phyloP scores from a whole-genome alignment of 2,797 vertebrate genomes.

The Gobionotothen gibberifrons region DNA sequence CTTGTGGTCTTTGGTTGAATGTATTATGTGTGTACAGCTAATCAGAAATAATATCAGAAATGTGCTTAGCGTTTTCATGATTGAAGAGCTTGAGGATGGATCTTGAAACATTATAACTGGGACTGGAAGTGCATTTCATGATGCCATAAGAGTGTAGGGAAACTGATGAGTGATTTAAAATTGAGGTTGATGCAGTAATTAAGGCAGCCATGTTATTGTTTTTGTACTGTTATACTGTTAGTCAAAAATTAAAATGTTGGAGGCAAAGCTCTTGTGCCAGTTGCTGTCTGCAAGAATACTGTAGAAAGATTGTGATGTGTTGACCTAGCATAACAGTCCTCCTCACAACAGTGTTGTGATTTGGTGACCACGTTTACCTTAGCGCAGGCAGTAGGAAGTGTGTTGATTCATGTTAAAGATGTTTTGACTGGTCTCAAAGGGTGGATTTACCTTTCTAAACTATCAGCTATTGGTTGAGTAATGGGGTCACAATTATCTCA shows the following conservation, averaged over 20 bases:
- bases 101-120: not conserved
- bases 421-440: constrained; percentile 16
- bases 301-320: not conserved
- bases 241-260: not conserved
- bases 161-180: not conserved
- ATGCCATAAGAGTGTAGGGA: not conserved
- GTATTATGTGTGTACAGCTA: constrained; percentile 3
- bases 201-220: constrained; percentile 1
- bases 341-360: not conserved
- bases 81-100: not conserved
- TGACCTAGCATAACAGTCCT: not conserved
- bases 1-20: not conserved
- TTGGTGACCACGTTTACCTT: not conserved
- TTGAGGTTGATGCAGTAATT: constrained; percentile 13
- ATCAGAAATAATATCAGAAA: constrained; percentile 1
- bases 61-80: not conserved
- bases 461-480: not conserved
- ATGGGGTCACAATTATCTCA: not conserved
- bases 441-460: constrained; percentile 54
- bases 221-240: not conserved
- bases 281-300: not conserved
- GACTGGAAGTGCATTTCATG: not conserved
- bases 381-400: not conserved
- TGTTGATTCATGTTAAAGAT: not conserved
- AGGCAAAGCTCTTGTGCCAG: not conserved